Evolutionary conservation across 2,888 invertebrate species (phyloP), one percentile per base, ranked within the genome.

Genomic region (Drosophila quinaria): DNA sequence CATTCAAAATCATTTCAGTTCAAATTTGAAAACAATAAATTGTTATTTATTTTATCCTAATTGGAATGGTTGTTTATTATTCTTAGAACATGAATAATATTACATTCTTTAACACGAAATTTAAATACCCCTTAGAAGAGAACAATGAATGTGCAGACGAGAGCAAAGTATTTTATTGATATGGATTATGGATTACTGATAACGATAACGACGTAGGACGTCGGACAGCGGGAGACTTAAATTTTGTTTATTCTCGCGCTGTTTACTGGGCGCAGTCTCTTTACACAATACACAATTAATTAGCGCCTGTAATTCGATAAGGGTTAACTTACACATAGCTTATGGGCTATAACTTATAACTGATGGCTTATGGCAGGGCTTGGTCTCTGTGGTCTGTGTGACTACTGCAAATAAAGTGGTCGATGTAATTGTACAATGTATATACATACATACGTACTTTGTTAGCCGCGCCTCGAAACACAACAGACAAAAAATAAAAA

Each of bases 281-380:
- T 83, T 70, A 25, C 25, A 25, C 25, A 25, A 25, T 5, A 51
- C 75, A 44, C 59, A 71, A 59, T 56, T 70, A 88, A 79, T 85
- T 75, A 74, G 63, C 47, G 46, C 49, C 41, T 63, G 74, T 61
- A 60, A 70, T 62, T 58, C 54, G 37, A 66, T 63, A 66, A 15
- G 19, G 17, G 29, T 5, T 25, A 25, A 37, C 35, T n/a, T n/a
- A n/a, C n/a, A 37, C 10, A 5, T 25, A 4, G 22, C 22, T 25
- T 25, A 25, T 25, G 4, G 13, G 11, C 3, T 35, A 37, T 37
- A 4, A 25, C 25, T 25, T 35, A 37, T 37, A 4, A 25, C 25
- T 25, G 25, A 25, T 25, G 25, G 6, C 37, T n/a, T 37, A 56
- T 42, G 42, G 10, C 19, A 50, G 44, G 71, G 60, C 62, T 62